A percentile compares a stretch with the other conserved stretches of the same genome.
Evolutionary conservation across 2,888 invertebrate species (phyloP).

Genomic region (Nycteola revayana): DNA sequence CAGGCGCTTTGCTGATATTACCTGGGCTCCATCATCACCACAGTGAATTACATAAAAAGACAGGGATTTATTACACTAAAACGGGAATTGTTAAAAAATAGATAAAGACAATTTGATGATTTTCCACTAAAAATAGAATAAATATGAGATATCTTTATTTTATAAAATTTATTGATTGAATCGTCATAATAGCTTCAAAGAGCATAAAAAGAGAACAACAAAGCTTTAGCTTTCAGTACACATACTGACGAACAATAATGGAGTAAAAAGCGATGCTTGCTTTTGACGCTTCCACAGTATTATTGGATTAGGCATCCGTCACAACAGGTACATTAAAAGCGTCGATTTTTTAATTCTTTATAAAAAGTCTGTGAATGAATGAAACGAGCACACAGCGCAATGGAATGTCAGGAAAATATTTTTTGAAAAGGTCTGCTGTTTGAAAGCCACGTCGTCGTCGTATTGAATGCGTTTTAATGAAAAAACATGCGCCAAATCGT

Average conservation of each 20-base stretch:
- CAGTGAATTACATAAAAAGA: too few species aligned
- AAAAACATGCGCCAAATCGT: slow-evolving; percentile 81
- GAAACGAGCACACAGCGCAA: slow-evolving; percentile 56
- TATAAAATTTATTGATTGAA: too few species aligned
- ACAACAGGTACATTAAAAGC: slow-evolving; percentile 35
- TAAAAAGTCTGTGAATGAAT: slow-evolving; percentile 61
- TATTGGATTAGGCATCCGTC: slow-evolving; percentile 26
- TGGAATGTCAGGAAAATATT: slow-evolving; percentile 74
- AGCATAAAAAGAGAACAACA: too few species aligned
- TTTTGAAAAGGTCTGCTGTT: slow-evolving; percentile 77
- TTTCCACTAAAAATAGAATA: too few species aligned
- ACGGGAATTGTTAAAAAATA: too few species aligned
- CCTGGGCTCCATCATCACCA: too few species aligned
- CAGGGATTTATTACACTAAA: too few species aligned
- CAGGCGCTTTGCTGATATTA: too few species aligned
- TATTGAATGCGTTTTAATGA: slow-evolving; percentile 82
- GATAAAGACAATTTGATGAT: too few species aligned
- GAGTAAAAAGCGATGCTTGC: slow-evolving; percentile 3
- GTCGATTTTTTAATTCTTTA: slow-evolving; percentile 50
- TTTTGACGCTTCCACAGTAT: slow-evolving; percentile 5
- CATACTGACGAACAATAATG: slow-evolving; percentile 8
- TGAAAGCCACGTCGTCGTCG: slow-evolving; percentile 77
- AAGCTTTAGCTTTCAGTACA: too few species aligned
- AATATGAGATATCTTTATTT: too few species aligned
- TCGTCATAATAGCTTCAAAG: too few species aligned